phyloP scores from a whole-genome alignment of 2,113 vertebrate species.

The Anarhynchus alexandrinus region DNA sequence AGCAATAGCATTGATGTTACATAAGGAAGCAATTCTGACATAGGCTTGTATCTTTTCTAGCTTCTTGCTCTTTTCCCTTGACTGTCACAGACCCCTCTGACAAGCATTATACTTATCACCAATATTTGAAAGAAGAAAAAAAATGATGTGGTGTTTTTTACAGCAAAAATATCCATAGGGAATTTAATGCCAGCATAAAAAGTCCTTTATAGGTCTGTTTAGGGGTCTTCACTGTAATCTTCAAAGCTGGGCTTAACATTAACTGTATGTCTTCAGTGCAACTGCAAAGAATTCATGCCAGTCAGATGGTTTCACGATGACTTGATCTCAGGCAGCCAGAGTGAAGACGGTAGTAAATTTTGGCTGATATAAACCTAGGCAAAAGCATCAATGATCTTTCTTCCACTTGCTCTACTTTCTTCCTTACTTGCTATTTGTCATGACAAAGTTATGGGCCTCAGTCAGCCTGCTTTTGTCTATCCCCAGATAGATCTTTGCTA shows the following conservation, averaged over 20 bases:
- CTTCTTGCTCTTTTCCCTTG: not conserved
- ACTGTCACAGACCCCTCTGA: not conserved
- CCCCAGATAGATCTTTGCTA: not conserved
- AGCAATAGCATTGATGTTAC: not conserved
- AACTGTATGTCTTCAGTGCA: not conserved
- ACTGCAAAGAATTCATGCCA: not conserved
- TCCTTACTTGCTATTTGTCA: not conserved
- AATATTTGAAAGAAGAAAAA: not conserved
- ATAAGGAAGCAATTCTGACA: not conserved
- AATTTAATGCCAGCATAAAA: not conserved
- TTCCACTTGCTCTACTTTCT: not conserved
- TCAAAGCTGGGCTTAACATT: not conserved
- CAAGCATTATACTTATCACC: not conserved
- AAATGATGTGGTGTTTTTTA: not conserved
- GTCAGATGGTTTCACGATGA: not conserved
- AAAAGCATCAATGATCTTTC: not conserved
- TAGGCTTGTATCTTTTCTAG: not conserved
- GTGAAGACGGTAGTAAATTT: not conserved
- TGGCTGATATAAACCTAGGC: not conserved
- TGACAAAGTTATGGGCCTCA: not conserved
- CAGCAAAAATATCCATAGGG: not conserved
- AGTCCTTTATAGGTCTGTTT: not conserved
- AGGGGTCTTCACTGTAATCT: too few species aligned
- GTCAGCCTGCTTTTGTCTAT: not conserved
- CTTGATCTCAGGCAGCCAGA: not conserved